Percentiles rank a stretch among this genome's conserved stretches.
phyloP scores from a whole-genome alignment of 2,113 vertebrate genomes.

The Pachypanchax playfairii region DNA sequence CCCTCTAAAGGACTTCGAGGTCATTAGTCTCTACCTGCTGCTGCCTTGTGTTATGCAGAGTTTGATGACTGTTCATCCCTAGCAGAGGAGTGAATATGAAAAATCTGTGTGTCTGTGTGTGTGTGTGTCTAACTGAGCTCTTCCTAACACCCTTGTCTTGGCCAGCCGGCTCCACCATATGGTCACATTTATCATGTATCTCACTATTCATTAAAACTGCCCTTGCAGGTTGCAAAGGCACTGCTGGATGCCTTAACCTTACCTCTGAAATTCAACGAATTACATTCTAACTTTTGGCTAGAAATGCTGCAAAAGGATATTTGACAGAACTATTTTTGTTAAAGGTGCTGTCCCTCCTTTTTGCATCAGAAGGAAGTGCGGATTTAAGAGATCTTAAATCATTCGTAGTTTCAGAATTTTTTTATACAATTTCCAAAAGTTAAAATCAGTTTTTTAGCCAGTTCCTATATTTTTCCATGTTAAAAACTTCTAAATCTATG shows the following conservation, averaged over 20 bases:
- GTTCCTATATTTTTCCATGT: too few species aligned
- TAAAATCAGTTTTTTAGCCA: too few species aligned
- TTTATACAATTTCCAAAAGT: too few species aligned
- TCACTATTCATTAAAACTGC: conserved; percentile 78
- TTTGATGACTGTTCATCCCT: conserved; percentile 67
- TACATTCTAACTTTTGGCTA: conserved; percentile 33
- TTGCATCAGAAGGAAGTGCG: not conserved
- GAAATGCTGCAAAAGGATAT: conserved; percentile 25
- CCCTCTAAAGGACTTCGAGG: conserved; percentile 66
- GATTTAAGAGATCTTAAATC: too few species aligned
- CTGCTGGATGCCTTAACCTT: conserved; percentile 70
- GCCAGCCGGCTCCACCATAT: conserved; percentile 82
- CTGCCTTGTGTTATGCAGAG: conserved; percentile 51
- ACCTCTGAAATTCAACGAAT: conserved; percentile 62
- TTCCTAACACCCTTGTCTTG: conserved; percentile 73
- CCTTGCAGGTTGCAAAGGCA: conserved; percentile 72
- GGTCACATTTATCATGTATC: conserved; percentile 83
- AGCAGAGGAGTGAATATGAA: conserved; percentile 59
- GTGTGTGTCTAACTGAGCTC: conserved; percentile 52
- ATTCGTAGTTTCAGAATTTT: too few species aligned
- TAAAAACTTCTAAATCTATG: too few species aligned
- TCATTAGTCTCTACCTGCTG: conserved; percentile 76
- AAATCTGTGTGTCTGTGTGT: conserved; percentile 26
- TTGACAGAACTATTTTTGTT: not conserved
- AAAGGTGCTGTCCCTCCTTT: conserved; percentile 4